Evolutionary conservation across 1,140 invertebrate genomes (phyloP).

Genomic region (Lordiphosa clarofinis): DNA sequence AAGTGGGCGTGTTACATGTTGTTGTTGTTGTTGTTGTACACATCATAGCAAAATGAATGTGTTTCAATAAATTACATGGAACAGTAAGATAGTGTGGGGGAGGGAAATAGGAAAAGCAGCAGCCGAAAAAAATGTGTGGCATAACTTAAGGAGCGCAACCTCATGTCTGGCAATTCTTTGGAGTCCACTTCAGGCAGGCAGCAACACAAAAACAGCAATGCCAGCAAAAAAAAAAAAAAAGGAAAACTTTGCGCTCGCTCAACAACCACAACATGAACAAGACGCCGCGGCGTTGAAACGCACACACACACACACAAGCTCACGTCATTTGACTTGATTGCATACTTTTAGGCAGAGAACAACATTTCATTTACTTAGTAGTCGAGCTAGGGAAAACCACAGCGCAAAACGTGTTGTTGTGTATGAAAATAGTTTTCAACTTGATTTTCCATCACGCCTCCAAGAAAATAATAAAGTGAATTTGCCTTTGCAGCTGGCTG

Average conservation of each 20-base stretch:
- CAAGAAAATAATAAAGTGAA: slow-evolving; percentile 14
- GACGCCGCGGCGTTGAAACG: slow-evolving; percentile 15
- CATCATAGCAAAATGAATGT: slow-evolving; percentile 73
- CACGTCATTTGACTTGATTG: slow-evolving; percentile 67
- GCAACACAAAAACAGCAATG: slow-evolving; percentile 11
- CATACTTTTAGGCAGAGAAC: slow-evolving; percentile 63
- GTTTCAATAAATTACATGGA: slow-evolving; percentile 71
- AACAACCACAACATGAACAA: slow-evolving; percentile 25
- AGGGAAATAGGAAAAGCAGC: slow-evolving; percentile 12
- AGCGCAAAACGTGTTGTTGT: slow-evolving; percentile 53
- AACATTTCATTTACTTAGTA: slow-evolving; percentile 44
- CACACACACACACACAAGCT: slow-evolving; percentile 25
- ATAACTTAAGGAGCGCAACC: slow-evolving; percentile 49
- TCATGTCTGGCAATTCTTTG: slow-evolving; percentile 53
- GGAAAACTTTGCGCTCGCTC: slow-evolving; percentile 11
- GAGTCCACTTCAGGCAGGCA: slow-evolving; percentile 38
- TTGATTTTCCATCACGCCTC: slow-evolving; percentile 10
- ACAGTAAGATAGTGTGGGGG: slow-evolving; percentile 23
- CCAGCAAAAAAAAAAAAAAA: slow-evolving; percentile 3
- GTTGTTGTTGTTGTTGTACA: slow-evolving; percentile 33
- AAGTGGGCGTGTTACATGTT: slow-evolving; percentile 57
- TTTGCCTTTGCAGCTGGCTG: slow-evolving; percentile 5
- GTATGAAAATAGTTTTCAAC: slow-evolving; percentile 48
- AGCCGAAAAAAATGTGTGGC: slow-evolving; percentile 48
- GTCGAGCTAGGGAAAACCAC: neutral